Percentiles rank a stretch among this genome's conserved stretches.
Conservation (phyloP, 2,888 invertebrate species). For the Dioctria rufipes region DNA sequence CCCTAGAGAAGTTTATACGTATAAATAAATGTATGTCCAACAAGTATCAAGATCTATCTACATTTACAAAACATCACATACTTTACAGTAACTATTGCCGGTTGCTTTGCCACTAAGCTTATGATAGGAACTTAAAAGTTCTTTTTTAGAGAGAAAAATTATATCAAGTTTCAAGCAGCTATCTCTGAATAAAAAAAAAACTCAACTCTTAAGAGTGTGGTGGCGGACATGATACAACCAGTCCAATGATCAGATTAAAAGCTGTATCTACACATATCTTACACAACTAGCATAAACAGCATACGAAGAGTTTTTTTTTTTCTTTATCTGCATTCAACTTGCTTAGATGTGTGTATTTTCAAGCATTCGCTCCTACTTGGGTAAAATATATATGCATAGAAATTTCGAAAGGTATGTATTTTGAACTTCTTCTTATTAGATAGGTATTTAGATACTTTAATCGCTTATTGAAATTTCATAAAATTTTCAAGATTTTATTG, state of each 20-base stretch:
- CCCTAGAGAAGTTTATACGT: constrained; percentile 22
- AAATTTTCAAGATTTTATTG: too few relatives aligned
- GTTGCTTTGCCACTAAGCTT: not conserved
- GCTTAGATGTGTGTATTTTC: constrained; percentile 20
- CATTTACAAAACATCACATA: constrained; percentile 37
- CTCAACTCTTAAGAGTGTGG: constrained; percentile 11
- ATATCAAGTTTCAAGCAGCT: constrained; percentile 36
- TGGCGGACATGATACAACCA: constrained; percentile 36
- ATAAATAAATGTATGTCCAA: not conserved
- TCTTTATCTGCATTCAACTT: constrained; percentile 22
- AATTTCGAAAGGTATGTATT: constrained; percentile 41
- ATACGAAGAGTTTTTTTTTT: constrained; percentile 45
- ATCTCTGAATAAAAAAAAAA: constrained; percentile 40
- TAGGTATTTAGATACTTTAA: too few relatives aligned
- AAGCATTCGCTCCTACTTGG: constrained; percentile 10
- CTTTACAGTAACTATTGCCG: constrained; percentile 20
- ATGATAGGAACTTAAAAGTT: constrained; percentile 9
- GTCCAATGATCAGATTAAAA: constrained; percentile 50
- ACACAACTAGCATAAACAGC: constrained; percentile 34
- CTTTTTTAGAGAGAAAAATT: constrained; percentile 37
- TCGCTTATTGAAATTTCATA: too few relatives aligned
- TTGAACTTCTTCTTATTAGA: constrained; percentile 12
- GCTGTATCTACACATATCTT: constrained; percentile 50
- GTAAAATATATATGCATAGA: not conserved
- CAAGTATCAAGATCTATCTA: constrained; percentile 22